Evolutionary conservation across 1,140 invertebrate species (phyloP).

Genomic region (Coelopa frigida): DNA sequence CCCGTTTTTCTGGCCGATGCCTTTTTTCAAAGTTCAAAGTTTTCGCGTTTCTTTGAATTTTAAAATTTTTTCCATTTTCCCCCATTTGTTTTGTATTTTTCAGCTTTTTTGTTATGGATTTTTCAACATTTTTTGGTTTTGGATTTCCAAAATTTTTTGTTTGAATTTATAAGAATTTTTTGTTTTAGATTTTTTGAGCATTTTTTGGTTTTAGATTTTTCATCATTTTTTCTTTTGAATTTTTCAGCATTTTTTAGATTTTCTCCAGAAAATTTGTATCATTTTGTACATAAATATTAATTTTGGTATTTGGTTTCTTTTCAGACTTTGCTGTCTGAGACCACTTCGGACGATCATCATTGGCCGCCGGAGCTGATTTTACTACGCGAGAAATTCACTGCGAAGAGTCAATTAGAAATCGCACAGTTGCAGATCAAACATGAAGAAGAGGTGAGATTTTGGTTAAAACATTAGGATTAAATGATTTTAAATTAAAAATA

Average conservation of each 20-base stretch:
- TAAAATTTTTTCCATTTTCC: no score
- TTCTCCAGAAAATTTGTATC: background rate
- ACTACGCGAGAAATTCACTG: slow-evolving; percentile 59
- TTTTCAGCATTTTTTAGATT: no score
- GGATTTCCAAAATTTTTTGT: background rate
- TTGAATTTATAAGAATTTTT: background rate
- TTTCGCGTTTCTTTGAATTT: no score
- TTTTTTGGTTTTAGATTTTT: background rate
- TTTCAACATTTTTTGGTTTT: no score
- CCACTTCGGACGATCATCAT: slow-evolving; percentile 54
- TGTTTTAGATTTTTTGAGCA: background rate
- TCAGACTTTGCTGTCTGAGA: slow-evolving; percentile 57
- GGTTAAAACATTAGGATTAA: no score
- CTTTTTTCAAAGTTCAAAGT: no score
- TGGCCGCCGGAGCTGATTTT: slow-evolving; percentile 63
- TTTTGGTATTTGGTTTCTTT: slow-evolving; percentile 8
- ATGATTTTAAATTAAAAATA: no score
- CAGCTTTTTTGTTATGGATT: no score
- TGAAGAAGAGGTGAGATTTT: slow-evolving; percentile 45
- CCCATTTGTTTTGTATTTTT: no score
- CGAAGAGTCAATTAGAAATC: slow-evolving; percentile 52
- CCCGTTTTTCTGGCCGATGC: no score
- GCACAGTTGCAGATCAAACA: slow-evolving; percentile 52
- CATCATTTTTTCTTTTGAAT: background rate
- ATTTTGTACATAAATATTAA: background rate